Evolutionary conservation across 2,113 vertebrate genomes (phyloP).

Genomic region (Phoxinus phoxinus): DNA sequence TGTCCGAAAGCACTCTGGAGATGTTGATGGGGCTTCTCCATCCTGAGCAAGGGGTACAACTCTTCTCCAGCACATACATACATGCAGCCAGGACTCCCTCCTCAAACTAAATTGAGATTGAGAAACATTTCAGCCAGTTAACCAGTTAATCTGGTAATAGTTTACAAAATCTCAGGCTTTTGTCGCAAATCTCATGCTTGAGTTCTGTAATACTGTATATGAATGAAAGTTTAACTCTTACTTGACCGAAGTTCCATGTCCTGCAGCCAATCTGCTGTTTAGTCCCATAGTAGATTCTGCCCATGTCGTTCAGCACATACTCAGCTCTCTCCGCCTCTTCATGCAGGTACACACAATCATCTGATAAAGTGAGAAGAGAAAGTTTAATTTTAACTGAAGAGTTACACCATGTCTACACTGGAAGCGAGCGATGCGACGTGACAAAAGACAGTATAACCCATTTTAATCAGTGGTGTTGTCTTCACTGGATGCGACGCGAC

Average conservation of each 20-base stretch:
- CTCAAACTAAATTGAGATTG: constrained; percentile 1
- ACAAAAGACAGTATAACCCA: too few species aligned
- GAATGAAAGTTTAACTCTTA: background rate
- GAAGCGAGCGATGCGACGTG: too few species aligned
- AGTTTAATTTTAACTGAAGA: background rate
- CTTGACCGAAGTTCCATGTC: constrained; percentile 91
- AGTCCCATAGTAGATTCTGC: constrained; percentile 90
- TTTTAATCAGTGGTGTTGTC: too few species aligned
- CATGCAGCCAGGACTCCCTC: background rate
- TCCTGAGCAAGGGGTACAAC: constrained; percentile 59
- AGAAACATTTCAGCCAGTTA: too few species aligned
- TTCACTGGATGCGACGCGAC: too few species aligned
- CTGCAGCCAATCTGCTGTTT: constrained; percentile 87
- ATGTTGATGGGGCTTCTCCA: constrained; percentile 81
- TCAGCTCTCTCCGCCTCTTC: background rate
- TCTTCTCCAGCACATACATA: constrained; percentile 28
- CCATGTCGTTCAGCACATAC: constrained; percentile 80
- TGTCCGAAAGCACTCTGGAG: constrained; percentile 79
- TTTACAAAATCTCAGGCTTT: too few species aligned
- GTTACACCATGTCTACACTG: too few species aligned
- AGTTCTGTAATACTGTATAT: background rate
- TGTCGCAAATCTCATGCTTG: background rate
- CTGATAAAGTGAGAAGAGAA: background rate
- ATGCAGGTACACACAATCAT: constrained; percentile 4
- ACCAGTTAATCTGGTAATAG: too few species aligned